Conservation (phyloP, 1,140 invertebrate species). For the Drosophila ironensis region DNA sequence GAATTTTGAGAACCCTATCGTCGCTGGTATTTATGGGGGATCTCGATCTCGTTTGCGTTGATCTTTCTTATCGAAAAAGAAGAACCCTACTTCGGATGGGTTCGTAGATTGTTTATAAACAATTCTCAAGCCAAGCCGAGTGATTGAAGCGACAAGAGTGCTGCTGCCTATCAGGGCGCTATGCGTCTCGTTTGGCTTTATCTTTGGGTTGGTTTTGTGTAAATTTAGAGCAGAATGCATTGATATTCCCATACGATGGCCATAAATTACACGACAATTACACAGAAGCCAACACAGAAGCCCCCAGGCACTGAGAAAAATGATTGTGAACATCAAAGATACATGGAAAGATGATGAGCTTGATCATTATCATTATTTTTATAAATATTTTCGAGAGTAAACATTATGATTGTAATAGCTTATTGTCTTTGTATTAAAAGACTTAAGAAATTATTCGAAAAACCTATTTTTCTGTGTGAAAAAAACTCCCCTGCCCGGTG, state of each 20-base stretch:
- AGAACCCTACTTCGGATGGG: slow-evolving; percentile 11
- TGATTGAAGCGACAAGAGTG: slow-evolving; percentile 1
- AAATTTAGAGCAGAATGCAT: slow-evolving; percentile 70
- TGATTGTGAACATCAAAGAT: not conserved
- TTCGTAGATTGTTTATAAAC: slow-evolving; percentile 64
- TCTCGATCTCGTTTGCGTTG: not conserved
- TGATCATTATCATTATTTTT: too few relatives aligned
- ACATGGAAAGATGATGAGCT: too few relatives aligned
- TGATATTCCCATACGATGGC: slow-evolving; percentile 74
- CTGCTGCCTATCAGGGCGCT: not conserved
- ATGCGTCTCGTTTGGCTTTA: not conserved
- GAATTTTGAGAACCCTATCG: slow-evolving; percentile 2
- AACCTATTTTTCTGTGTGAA: too few relatives aligned
- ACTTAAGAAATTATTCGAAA: too few relatives aligned
- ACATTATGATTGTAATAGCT: too few relatives aligned
- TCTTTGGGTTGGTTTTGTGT: slow-evolving; percentile 21
- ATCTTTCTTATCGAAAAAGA: slow-evolving; percentile 22
- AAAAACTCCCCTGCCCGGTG: too few relatives aligned
- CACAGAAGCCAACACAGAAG: slow-evolving; percentile 42
- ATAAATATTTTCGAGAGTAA: too few relatives aligned
- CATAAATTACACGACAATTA: slow-evolving; percentile 77
- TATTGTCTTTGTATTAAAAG: too few relatives aligned
- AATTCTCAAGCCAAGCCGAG: slow-evolving; percentile 33
- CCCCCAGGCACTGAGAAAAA: slow-evolving; percentile 25
- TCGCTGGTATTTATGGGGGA: slow-evolving; percentile 10